Base-by-base conservation (phyloP, 2,797 vertebrate species). In the Parambassis ranga region DNA sequence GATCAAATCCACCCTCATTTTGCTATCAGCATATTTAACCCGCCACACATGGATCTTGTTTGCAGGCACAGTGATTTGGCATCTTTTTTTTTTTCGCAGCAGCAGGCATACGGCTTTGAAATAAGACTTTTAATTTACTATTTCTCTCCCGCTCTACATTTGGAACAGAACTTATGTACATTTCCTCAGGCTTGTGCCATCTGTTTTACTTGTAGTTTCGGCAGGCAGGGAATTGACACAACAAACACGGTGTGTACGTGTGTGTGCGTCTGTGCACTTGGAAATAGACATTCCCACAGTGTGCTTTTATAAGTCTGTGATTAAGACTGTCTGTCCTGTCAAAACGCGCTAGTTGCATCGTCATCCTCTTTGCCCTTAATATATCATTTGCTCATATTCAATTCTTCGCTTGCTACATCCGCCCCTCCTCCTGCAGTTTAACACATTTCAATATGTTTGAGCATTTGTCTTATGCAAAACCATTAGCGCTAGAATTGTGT, bases 161-260 rank as follows among this genome's bases (percentile, higher is more conserved):
- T 78, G 59, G 39, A 80, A 57, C 50, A 73, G 60, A 74, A 75
- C 67, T 62, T 71, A 49, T 65, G 53, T 71, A 73, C 68, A 70
- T 69, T 63, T 90, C 85, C 82, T 72, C 44, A 37, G 79, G 83
- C 79, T 42, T 44, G 36, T 81, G 46, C 82, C 89, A 92, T 90
- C 88, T 91, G 86, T 61, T 89, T 67, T 70, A 63, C 43, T 50
- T 56, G 64, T 63, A 63, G 59, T 64, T 74, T 33, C 50, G 77
- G 60, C 77, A 50, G 75, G 58, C 65, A 58, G 74, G 66, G 67
- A 85, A 81, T 82, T 78, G 66, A 75, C 63, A 79, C 55, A 78
- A 64, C 66, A 80, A 67, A 88, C 72, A 75, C 53, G 53, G 20
- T 61, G 56, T 53, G 32, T 63, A 6, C 19, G n/a, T n/a, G n/a